Percentiles rank a stretch among this genome's conserved stretches.
Conservation (phyloP, 2,888 invertebrate species). For the Cacoxenus indagator region DNA sequence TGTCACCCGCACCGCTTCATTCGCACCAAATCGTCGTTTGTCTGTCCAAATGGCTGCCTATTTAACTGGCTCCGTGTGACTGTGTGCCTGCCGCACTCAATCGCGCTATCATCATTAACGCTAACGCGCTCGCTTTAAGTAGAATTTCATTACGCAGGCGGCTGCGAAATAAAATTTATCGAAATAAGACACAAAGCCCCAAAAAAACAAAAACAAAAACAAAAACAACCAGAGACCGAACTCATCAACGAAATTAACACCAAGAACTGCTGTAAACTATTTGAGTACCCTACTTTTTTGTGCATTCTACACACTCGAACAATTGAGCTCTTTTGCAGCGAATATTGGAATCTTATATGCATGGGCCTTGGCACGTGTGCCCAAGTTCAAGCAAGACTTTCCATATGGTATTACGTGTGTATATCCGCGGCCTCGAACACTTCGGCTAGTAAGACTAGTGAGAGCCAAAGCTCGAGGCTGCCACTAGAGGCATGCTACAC, state of each 20-base stretch:
- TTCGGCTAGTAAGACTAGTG: too few species aligned
- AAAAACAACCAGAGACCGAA: constrained; percentile 3
- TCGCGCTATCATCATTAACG: constrained; percentile 52
- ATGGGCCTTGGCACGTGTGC: too few species aligned
- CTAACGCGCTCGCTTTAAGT: constrained; percentile 44
- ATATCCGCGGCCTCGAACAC: too few species aligned
- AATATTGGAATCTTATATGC: background rate
- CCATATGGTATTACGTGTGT: too few species aligned
- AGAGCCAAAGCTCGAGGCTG: too few species aligned
- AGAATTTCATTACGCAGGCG: constrained; percentile 64
- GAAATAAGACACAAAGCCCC: constrained; percentile 7
- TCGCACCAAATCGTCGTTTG: background rate
- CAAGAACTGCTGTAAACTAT: too few species aligned
- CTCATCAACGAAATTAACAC: too few species aligned
- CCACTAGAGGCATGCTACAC: too few species aligned
- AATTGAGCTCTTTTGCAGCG: background rate
- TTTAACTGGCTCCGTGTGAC: background rate
- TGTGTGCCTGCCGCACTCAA: background rate
- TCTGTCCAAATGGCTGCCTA: background rate
- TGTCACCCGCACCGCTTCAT: constrained; percentile 17
- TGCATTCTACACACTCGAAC: background rate
- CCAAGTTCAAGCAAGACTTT: too few species aligned
- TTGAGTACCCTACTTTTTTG: too few species aligned
- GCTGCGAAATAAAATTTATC: constrained; percentile 16
- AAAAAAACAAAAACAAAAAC: constrained; percentile 3